Evolutionary conservation across 1,140 invertebrate genomes (phyloP).

Genomic region (Pseudomyrmex pallidus): DNA sequence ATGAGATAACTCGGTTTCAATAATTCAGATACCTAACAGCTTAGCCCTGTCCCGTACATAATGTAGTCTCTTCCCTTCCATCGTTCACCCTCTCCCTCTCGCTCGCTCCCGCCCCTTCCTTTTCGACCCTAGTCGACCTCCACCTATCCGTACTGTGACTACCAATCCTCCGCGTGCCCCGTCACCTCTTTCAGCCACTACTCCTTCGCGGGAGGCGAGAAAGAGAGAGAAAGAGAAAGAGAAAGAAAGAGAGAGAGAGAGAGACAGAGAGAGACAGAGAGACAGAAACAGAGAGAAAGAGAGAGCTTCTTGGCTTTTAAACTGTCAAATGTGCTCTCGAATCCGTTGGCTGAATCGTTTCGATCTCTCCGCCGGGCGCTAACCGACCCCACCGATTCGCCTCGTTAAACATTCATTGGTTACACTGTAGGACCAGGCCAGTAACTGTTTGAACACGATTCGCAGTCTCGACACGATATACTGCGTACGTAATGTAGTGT

Average conservation of each 20-base stretch:
- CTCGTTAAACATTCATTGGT: conserved; percentile 83
- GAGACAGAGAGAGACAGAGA: too few relatives aligned
- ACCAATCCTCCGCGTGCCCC: conserved; percentile 49
- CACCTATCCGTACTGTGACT: conserved; percentile 68
- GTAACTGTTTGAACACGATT: conserved; percentile 81
- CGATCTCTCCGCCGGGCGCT: conserved; percentile 53
- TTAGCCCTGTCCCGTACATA: conserved; percentile 85
- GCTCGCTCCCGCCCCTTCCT: conserved; percentile 44
- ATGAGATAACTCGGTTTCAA: conserved; percentile 84
- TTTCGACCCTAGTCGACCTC: conserved; percentile 29
- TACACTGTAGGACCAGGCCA: conserved; percentile 81
- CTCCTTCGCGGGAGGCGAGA: not conserved
- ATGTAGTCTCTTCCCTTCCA: conserved; percentile 81
- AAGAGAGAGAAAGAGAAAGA: not conserved
- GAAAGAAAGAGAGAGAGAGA: not conserved
- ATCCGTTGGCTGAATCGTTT: conserved; percentile 81
- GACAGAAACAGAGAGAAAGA: not conserved
- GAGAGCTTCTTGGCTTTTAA: conserved; percentile 83
- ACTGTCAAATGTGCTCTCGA: conserved; percentile 78
- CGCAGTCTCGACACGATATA: conserved; percentile 38
- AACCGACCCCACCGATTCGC: conserved; percentile 66
- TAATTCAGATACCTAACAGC: conserved; percentile 85
- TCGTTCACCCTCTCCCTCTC: conserved; percentile 64
- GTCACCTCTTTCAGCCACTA: conserved; percentile 53
- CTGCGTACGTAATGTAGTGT: conserved; percentile 22